Percentiles rank a stretch among this genome's conserved stretches.
phyloP scores from a whole-genome alignment of 1,140 invertebrate genomes.

The Calycopis cecrops region DNA sequence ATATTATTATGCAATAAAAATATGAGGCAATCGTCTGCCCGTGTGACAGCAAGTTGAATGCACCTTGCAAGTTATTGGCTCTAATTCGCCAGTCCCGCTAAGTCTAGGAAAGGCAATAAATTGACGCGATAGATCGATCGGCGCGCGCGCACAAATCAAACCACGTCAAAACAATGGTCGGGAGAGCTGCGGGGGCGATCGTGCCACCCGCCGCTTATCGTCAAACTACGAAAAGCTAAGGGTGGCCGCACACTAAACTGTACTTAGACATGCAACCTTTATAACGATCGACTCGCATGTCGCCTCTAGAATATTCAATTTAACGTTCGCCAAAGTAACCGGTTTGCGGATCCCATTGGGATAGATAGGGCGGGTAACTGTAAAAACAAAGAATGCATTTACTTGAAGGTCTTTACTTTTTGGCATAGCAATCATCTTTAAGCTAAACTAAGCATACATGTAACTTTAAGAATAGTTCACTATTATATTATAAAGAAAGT shows the following conservation, averaged over 20 bases:
- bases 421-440: too few relatives aligned
- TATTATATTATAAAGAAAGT: too few relatives aligned
- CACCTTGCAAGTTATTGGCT: slow-evolving; percentile 11
- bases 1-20: too few relatives aligned
- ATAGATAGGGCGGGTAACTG: slow-evolving; percentile 2
- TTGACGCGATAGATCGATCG: slow-evolving; percentile 50
- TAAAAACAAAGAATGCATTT: not conserved
- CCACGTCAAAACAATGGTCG: slow-evolving; percentile 54
- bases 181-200: slow-evolving; percentile 55
- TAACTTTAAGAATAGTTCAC: too few relatives aligned
- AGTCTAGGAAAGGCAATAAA: slow-evolving; percentile 59
- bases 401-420: too few relatives aligned
- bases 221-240: slow-evolving; percentile 24
- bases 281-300: slow-evolving; percentile 18
- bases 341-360: not conserved
- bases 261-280: slow-evolving; percentile 15
- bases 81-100: slow-evolving; percentile 48
- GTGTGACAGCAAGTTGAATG: not conserved
- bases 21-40: too few relatives aligned
- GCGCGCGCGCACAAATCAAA: slow-evolving; percentile 59
- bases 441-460: too few relatives aligned
- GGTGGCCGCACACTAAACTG: slow-evolving; percentile 9
- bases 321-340: slow-evolving; percentile 1
- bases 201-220: slow-evolving; percentile 51
- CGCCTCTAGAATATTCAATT: slow-evolving; percentile 16